Evolutionary conservation across 1,140 invertebrate genomes (phyloP).

Genomic region (Ceratina japonica): DNA sequence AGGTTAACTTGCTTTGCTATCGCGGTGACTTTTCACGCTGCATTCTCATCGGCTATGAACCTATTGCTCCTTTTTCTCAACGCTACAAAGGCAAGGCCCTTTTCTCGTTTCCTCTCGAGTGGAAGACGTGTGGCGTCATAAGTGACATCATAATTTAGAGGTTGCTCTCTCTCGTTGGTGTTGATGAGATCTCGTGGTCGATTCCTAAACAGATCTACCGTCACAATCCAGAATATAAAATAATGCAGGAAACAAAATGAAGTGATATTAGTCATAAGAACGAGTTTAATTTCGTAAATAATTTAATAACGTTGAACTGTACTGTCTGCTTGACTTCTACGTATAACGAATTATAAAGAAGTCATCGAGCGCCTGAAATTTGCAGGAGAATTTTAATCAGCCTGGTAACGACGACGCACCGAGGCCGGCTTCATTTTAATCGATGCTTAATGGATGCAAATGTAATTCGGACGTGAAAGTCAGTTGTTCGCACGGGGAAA

Average conservation of each 20-base stretch:
- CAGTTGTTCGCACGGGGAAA: not conserved
- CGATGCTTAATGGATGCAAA: conserved; percentile 39
- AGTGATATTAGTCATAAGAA: too few relatives aligned
- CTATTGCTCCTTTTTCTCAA: conserved; percentile 23
- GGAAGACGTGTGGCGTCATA: not conserved
- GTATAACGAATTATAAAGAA: too few relatives aligned
- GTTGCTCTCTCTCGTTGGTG: too few relatives aligned
- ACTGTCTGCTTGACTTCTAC: too few relatives aligned
- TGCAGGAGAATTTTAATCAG: too few relatives aligned
- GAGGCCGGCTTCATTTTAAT: conserved; percentile 22
- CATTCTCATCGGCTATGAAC: conserved; percentile 53
- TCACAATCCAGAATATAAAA: too few relatives aligned
- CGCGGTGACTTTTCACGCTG: conserved; percentile 43
- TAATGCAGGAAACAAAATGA: too few relatives aligned
- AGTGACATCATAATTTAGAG: conserved; percentile 26
- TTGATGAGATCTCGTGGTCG: conserved; percentile 13
- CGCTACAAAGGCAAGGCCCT: conserved; percentile 30
- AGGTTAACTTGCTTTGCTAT: conserved; percentile 49
- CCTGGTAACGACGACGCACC: not conserved
- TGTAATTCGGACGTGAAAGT: conserved; percentile 25
- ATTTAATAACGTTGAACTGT: too few relatives aligned
- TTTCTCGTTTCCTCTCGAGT: not conserved
- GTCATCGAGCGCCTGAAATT: too few relatives aligned
- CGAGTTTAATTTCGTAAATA: too few relatives aligned
- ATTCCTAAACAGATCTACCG: too few relatives aligned